Evolutionary conservation across 2,113 vertebrate genomes (phyloP), one percentile per base, ranked within the genome.

Genomic region (Rostratula benghalensis): DNA sequence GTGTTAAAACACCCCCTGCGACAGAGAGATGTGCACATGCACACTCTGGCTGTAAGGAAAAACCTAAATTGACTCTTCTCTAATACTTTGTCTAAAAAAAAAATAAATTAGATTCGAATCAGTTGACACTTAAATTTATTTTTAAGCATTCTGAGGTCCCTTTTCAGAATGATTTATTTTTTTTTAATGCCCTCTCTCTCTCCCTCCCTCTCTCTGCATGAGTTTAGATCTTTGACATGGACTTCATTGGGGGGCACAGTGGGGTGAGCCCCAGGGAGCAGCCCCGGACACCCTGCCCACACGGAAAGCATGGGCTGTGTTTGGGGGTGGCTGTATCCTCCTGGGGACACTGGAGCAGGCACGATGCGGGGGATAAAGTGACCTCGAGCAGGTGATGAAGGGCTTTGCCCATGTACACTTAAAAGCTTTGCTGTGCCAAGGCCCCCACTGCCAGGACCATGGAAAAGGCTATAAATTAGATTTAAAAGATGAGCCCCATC

Each of bases 281-380:
- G 77, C 84, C 19, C 59, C 18, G 82, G 45, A 30, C 39, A 7
- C 30, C 22, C 22, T 22, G 68, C 27, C 33, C 23, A 6, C 69
- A 25, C 33, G 9, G 9, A 25, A 1, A 13, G 30, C 90, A 13
- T 3, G 0, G 46, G n/a, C 18, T 1, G 9, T 0, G 0, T 30
- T 30, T 8, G 7, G 16, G 3, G 6, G 27, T 2, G 41, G 57
- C 7, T 7, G 31, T 8, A 46, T 33, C 65, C 1, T 11, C 13
- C 16, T 3, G 13, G 67, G 28, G 2, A 0, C 61, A 2, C 8
- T 0, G 0, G 41, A 0, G 30, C 8, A 10, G 46, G 69, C 23
- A 56, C 1, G 23, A 59, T 1, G 41, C 3, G 3, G 45, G 75
- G 37, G 28, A 30, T 6, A 35, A 35, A 10, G 18, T 2, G 77